Evolutionary conservation across 1,140 invertebrate genomes (phyloP).

Genomic region (Ladona fulva): DNA sequence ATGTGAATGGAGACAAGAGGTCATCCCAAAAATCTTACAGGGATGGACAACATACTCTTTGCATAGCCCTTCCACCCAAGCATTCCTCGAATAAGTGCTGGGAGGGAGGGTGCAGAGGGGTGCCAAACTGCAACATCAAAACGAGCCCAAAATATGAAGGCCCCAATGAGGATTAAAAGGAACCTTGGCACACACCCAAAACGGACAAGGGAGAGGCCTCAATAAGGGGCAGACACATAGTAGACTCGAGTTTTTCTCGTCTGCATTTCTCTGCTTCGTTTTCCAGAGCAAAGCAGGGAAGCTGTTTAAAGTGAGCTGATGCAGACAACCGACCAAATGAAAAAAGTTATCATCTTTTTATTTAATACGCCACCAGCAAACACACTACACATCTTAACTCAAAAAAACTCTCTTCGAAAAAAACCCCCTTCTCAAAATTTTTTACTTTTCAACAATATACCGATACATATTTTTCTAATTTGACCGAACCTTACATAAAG

Average conservation of each 20-base stretch:
- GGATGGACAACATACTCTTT: background rate
- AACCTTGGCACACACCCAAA: too few species aligned
- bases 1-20: background rate
- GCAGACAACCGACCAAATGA: background rate
- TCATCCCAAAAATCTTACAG: background rate
- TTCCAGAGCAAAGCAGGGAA: constrained; percentile 3
- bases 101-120: too few species aligned
- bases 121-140: too few species aligned
- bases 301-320: background rate
- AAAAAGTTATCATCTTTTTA: background rate
- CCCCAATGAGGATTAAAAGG: too few species aligned
- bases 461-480: background rate
- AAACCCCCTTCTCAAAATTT: background rate
- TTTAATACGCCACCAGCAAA: background rate
- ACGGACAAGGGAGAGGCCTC: too few species aligned
- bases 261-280: background rate
- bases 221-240: too few species aligned
- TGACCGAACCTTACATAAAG: background rate
- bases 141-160: too few species aligned
- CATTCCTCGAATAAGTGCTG: too few species aligned
- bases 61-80: too few species aligned
- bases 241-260: background rate
- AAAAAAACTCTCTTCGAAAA: background rate
- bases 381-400: background rate
- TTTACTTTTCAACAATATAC: background rate